Percentiles rank a stretch among this genome's conserved stretches.
These are phyloP conservation scores for Drosophila greeni DNA, from an alignment of 2,888 invertebrate species.

Conservation along the genomic window DNA sequence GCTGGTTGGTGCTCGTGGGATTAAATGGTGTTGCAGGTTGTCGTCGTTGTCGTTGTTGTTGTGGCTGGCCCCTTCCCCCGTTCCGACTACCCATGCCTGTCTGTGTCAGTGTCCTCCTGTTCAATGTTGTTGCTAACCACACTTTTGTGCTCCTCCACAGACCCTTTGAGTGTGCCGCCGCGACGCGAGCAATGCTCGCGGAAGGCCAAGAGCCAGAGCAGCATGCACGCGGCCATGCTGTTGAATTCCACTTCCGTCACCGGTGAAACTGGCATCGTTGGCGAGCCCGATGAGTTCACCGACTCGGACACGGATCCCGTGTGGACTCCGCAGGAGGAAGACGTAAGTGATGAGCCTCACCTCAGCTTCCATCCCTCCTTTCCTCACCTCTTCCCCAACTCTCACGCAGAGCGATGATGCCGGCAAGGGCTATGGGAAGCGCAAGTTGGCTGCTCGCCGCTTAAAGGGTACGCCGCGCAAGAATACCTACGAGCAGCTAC, in stretches of 20 bases:
- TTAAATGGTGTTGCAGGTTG: constrained; percentile 37
- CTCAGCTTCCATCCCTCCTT: constrained; percentile 4
- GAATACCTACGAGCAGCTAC: constrained; percentile 64
- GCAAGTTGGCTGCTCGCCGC: constrained; percentile 73
- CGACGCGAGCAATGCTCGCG: constrained; percentile 83
- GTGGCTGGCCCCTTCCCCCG: constrained; percentile 16
- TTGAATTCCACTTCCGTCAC: constrained; percentile 71
- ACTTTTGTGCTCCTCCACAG: constrained; percentile 75
- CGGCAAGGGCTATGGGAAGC: constrained; percentile 70
- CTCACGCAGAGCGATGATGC: constrained; percentile 69
- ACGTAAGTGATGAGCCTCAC: constrained; percentile 72
- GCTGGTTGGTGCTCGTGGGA: constrained; percentile 38
- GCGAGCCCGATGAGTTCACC: constrained; percentile 81
- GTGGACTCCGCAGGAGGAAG: constrained; percentile 85
- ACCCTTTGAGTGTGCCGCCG: constrained; percentile 80
- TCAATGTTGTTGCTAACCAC: constrained; percentile 35
- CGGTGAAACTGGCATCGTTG: constrained; percentile 75
- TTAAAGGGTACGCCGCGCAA: constrained; percentile 75
- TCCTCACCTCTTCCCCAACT: constrained; percentile 5
- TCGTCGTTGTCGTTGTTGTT: constrained; percentile 50
- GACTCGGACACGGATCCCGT: constrained; percentile 86
- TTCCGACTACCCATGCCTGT: constrained; percentile 13
- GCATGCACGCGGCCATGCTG: constrained; percentile 80
- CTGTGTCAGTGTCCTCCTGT: constrained; percentile 16
- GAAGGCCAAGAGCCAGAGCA: constrained; percentile 83